A percentile compares a stretch with the other conserved stretches of the same genome.
These are phyloP conservation scores for Netta rufina DNA, from an alignment of 2,797 vertebrate species.

Conservation along the genomic window DNA sequence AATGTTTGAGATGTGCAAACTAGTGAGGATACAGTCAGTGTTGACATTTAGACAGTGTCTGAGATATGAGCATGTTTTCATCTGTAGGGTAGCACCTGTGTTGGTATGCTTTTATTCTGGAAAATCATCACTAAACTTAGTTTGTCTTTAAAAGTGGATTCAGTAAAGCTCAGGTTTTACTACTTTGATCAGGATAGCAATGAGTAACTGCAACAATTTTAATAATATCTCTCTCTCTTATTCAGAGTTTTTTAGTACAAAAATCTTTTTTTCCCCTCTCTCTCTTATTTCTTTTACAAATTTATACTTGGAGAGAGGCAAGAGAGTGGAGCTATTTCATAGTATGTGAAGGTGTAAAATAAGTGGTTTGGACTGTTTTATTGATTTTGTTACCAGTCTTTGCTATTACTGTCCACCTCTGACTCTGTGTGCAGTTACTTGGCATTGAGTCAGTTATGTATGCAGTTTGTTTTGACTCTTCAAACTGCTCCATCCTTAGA, in stretches of 20 bases:
- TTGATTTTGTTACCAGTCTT: not conserved
- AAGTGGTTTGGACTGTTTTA: not conserved
- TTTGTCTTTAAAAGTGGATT: not conserved
- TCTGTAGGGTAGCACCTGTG: not conserved
- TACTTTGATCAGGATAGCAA: not conserved
- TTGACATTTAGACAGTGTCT: not conserved
- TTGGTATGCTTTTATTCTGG: not conserved
- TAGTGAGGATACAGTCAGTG: not conserved
- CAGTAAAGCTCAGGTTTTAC: not conserved
- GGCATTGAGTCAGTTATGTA: not conserved
- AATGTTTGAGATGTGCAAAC: not conserved
- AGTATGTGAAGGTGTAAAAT: not conserved
- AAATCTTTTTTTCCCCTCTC: not conserved
- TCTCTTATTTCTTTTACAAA: not conserved
- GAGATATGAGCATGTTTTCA: not conserved
- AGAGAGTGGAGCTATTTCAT: not conserved
- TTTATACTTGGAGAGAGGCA: not conserved
- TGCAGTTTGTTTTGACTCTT: slow-evolving; percentile 37
- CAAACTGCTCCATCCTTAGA: not conserved
- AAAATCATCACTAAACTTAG: not conserved
- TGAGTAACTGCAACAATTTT: not conserved
- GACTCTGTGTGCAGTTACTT: not conserved
- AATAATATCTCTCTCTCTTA: not conserved
- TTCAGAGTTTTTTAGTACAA: not conserved
- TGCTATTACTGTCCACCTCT: not conserved